Evolutionary conservation across 2,797 vertebrate genomes (phyloP).

Genomic region (Protosalanx chinensis): DNA sequence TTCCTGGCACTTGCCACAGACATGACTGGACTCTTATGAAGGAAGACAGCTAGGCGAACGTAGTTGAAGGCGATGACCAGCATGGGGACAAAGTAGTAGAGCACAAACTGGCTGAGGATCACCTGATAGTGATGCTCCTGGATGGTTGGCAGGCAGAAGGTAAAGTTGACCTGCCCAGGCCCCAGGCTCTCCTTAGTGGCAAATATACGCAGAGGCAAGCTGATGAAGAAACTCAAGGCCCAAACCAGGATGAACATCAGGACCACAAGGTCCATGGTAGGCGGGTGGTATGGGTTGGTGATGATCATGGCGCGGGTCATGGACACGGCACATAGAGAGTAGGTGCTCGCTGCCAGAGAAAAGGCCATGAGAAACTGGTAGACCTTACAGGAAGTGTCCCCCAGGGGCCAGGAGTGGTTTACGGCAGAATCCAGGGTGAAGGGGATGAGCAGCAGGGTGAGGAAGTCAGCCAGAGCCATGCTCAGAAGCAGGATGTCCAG

Average conservation of each 20-base stretch:
- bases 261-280: slow-evolving; percentile 62
- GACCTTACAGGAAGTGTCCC: slow-evolving; percentile 72
- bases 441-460: slow-evolving; percentile 73
- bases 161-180: slow-evolving; percentile 55
- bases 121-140: slow-evolving; percentile 73
- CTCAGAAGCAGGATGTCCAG: slow-evolving; percentile 75
- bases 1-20: slow-evolving; percentile 68
- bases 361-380: slow-evolving; percentile 79
- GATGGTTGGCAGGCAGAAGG: slow-evolving; percentile 70
- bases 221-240: slow-evolving; percentile 74
- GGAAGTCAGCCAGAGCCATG: slow-evolving; percentile 74
- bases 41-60: slow-evolving; percentile 67
- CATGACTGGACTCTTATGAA: slow-evolving; percentile 74
- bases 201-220: slow-evolving; percentile 69
- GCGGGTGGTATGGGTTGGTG: slow-evolving; percentile 70
- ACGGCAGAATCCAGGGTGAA: slow-evolving; percentile 71
- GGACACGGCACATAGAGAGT: slow-evolving; percentile 76
- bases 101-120: slow-evolving; percentile 72
- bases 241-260: slow-evolving; percentile 71
- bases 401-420: slow-evolving; percentile 71
- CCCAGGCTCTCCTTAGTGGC: slow-evolving; percentile 63
- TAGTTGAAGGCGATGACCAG: slow-evolving; percentile 74
- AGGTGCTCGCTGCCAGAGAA: slow-evolving; percentile 75
- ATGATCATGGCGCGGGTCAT: slow-evolving; percentile 71
- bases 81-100: slow-evolving; percentile 73